Evolutionary conservation across 2,797 vertebrate genomes (phyloP).

Genomic region (Lagodon rhomboides): DNA sequence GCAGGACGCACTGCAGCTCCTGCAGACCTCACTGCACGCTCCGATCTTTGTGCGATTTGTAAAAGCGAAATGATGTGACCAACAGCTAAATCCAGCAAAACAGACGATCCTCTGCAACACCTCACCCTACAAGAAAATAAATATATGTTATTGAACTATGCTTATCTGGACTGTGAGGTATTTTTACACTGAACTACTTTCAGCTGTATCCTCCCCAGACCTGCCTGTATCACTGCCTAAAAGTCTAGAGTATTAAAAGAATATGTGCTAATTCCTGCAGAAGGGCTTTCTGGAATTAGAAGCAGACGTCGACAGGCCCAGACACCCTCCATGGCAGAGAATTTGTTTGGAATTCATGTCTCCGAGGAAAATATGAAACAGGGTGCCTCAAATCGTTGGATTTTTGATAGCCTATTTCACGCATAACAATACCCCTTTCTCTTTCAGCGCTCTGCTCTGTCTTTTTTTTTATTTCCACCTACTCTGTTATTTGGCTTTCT

Average conservation of each 20-base stretch:
- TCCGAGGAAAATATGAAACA: conserved; percentile 88
- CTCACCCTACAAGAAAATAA: neutral
- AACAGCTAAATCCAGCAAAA: conserved; percentile 4
- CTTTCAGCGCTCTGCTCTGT: conserved; percentile 1
- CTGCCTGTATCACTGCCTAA: conserved; percentile 62
- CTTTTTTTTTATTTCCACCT: neutral
- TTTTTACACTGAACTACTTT: conserved; percentile 10
- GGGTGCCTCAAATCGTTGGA: conserved; percentile 78
- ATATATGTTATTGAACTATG: neutral
- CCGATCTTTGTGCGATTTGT: neutral
- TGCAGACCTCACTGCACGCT: neutral
- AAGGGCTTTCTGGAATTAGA: conserved; percentile 84
- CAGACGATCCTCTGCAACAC: neutral
- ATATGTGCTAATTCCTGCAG: conserved; percentile 84
- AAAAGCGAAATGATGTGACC: conserved; percentile 1
- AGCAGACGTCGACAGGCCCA: conserved; percentile 86
- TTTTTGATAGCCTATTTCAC: conserved; percentile 67
- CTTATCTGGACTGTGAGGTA: conserved; percentile 3
- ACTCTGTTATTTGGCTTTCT: neutral
- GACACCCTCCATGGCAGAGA: conserved; percentile 85
- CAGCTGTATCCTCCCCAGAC: conserved; percentile 35
- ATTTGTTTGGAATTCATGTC: conserved; percentile 94
- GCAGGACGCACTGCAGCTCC: neutral
- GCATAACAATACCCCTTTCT: conserved; percentile 8
- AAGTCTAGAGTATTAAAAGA: conserved; percentile 79